Evolutionary conservation across 2,888 invertebrate genomes (phyloP).

Genomic region (Celastrina argiolus): DNA sequence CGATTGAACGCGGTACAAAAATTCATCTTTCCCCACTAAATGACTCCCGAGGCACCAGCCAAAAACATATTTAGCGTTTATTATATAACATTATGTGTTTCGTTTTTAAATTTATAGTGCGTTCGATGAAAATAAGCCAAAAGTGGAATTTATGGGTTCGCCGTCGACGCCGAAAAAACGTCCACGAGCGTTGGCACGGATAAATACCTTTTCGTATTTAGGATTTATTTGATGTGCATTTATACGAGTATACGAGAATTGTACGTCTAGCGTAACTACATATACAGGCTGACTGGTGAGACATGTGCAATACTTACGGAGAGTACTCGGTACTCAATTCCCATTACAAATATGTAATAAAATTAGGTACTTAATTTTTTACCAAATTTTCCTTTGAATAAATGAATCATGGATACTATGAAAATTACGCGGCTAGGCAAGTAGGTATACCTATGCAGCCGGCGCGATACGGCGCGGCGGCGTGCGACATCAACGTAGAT

Average conservation of each 20-base stretch:
- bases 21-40: not conserved
- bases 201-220: not conserved
- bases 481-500: too few relatives aligned
- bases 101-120: slow-evolving; percentile 9
- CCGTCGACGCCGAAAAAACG: slow-evolving; percentile 8
- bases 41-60: not conserved
- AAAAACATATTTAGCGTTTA: not conserved
- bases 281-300: too few relatives aligned
- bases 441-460: too few relatives aligned
- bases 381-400: too few relatives aligned
- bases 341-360: too few relatives aligned
- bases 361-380: too few relatives aligned
- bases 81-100: not conserved
- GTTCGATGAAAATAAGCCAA: slow-evolving; percentile 20
- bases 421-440: too few relatives aligned
- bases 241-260: not conserved
- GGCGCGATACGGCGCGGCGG: too few relatives aligned
- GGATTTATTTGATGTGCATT: not conserved
- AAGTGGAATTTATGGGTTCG: slow-evolving; percentile 16
- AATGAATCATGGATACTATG: too few relatives aligned
- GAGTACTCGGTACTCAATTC: too few relatives aligned
- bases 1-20: not conserved
- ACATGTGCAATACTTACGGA: too few relatives aligned
- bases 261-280: not conserved
- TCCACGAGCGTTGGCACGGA: not conserved